Conservation (phyloP, 2,113 vertebrate species). For the Pterocles orientalis region DNA sequence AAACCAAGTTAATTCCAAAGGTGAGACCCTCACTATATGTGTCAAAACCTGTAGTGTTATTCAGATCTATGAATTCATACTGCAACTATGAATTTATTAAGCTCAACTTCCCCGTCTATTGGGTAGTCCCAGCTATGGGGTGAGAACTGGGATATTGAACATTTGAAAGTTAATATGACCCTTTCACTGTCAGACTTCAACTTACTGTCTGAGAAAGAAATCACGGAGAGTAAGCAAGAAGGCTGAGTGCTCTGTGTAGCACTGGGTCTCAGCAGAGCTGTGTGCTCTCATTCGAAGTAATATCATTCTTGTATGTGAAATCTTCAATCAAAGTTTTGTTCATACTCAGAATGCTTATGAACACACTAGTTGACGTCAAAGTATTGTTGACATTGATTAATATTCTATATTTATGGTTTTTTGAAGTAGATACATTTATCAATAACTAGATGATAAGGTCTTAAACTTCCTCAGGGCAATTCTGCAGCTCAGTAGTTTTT, state of each 20-base stretch:
- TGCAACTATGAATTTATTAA: neutral
- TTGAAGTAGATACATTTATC: neutral
- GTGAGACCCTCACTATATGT: neutral
- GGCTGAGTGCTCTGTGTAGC: neutral
- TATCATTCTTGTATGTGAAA: neutral
- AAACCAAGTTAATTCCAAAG: neutral
- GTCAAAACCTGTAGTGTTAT: neutral
- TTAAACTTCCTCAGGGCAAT: neutral
- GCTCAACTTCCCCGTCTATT: neutral
- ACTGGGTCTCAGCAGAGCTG: neutral
- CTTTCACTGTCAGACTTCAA: neutral
- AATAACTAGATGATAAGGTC: neutral
- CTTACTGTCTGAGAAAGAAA: neutral
- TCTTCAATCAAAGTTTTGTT: neutral
- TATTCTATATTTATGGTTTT: neutral
- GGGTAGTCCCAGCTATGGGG: neutral
- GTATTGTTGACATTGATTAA: neutral
- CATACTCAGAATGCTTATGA: neutral
- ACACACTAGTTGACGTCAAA: neutral
- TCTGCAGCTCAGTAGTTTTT: neutral
- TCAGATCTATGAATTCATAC: neutral
- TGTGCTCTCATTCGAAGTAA: neutral
- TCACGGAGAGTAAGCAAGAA: neutral
- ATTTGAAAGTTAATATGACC: neutral
- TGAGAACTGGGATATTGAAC: neutral